phyloP scores from a whole-genome alignment of 53 echinoderm and acorn worm species.

The Apostichopus leukothele region DNA sequence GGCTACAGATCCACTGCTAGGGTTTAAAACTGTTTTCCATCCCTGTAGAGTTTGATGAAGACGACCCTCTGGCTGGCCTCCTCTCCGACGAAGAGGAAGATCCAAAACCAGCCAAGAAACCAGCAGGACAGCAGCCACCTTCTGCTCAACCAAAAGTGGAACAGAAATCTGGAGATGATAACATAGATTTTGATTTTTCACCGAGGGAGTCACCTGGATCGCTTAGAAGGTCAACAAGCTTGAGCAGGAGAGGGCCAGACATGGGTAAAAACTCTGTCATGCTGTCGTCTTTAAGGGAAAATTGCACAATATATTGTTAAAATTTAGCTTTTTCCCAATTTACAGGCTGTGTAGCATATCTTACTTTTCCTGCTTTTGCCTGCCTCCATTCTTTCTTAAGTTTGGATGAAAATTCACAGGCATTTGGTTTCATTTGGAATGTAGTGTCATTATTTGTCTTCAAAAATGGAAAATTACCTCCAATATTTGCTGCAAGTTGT shows the following conservation, averaged over 20 bases:
- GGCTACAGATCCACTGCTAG: not conserved
- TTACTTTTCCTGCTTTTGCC: too few species aligned
- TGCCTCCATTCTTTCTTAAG: too few species aligned
- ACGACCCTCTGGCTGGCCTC: constrained; percentile 80
- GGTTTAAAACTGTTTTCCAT: not conserved
- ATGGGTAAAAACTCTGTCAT: not conserved
- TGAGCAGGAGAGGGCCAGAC: constrained; percentile 4
- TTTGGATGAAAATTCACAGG: too few species aligned
- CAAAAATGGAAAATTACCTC: too few species aligned
- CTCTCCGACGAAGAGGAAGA: constrained; percentile 82
- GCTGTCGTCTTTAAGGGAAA: too few species aligned
- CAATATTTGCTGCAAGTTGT: too few species aligned
- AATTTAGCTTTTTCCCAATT: too few species aligned
- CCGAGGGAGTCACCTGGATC: constrained; percentile 11
- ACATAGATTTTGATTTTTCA: not conserved
- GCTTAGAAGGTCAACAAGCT: constrained; percentile 32
- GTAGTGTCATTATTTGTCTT: too few species aligned
- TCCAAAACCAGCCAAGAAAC: constrained; percentile 50
- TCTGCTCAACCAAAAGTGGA: not conserved
- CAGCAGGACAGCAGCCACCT: constrained; percentile 14
- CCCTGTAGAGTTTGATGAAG: constrained; percentile 70
- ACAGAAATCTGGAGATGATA: constrained; percentile 15
- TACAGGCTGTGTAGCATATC: too few species aligned
- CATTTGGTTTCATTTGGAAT: too few species aligned
- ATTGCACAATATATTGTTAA: too few species aligned